Base-by-base conservation (phyloP, 2,113 vertebrate species). In the Vidua macroura region DNA sequence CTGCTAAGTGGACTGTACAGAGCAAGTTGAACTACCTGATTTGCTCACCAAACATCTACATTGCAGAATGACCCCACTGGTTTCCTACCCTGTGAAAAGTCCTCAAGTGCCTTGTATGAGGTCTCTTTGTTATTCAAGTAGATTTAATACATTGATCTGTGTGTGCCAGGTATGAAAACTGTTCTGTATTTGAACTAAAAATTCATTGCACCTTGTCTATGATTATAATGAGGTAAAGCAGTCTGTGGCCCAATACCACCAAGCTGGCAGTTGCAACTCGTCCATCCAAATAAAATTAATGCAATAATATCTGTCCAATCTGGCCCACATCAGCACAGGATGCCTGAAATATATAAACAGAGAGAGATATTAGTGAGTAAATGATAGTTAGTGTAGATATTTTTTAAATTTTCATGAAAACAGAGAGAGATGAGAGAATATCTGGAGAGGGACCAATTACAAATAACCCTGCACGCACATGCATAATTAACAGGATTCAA, bases 361-460 rank as follows among this genome's bases (percentile, higher is more conserved):
- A 67, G 67, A 67, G 72, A 56, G 35, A 52, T 3, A 78, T 81
- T 75, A 58, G n/a, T 39, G 31, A 66, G 51, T 64, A 88, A 94
- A 80, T 58, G 9, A 77, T 51, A 73, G 49, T 43, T 17, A 9
- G 15, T 43, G 19, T 67, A n/a, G 51, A 70, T 70, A 80, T 83
- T 87, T 91, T 84, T 96, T 19, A 77, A 73, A 49, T 86, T 96
- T 93, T 90, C 52, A 56, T 75, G n/a, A 72, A 91, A 93, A 86
- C 56, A 78, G 78, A 91, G 17, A 83, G 51, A 92, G 39, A 96
- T 83, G 60, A 94, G 82, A 80, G 82, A 85, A 51, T 94, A 93
- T 90, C 79, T 96, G 92, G 72, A 94, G 93, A 88, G 70, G 44
- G 39, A 92, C 83, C 96, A 96, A 94, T 92, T 93, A 95, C 92